Base-by-base conservation (phyloP, 2,888 invertebrate genomes). In the Scaptomyza flava region DNA sequence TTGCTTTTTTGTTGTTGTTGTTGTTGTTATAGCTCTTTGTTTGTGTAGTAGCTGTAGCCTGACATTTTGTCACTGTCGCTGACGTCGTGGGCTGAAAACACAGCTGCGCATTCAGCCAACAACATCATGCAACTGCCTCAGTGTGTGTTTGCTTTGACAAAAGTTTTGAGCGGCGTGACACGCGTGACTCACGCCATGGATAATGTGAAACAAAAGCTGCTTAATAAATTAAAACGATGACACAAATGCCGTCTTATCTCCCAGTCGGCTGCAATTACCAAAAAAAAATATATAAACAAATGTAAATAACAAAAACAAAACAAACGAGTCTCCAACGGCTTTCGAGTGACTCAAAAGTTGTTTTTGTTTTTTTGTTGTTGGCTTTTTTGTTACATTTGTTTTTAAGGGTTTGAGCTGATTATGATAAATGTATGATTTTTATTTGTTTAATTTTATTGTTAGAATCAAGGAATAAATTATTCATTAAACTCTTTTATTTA, bases 41-140 rank as follows among this genome's bases (percentile, higher is more conserved):
- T 64, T 46, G 45, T 47, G 47, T 4, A 31, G 31, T 20, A 17
- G 33, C 30, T 63, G 47, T 23, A 46, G 38, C 33, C 33, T 73
- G 75, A 70, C 75, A 75, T 75, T 73, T 73, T 73, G 73, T 69
- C 73, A 73, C 75, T 74, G 75, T 75, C 70, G 68, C 14, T 60
- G 60, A 58, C 47, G 62, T 53, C 53, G 63, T 41, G 63, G 73
- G 67, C 62, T 62, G 51, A 23, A 27, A 31, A 46, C 56, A 56
- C 64, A 46, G 58, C 69, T 53, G 59, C 38, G 45, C 8, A n/a
- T 31, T 9, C 45, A 46, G n/a, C 51, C 34, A 17, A 48, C 41
- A 34, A 33, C 33, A 33, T 8, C 33, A 33, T 33, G 9, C 8
- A 1, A 34, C 12, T 34, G 11, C 54, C 52, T 42, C 45, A 27